Conservation (phyloP, 2,797 vertebrate genomes). For the Melanotaenia parkinsoni region DNA sequence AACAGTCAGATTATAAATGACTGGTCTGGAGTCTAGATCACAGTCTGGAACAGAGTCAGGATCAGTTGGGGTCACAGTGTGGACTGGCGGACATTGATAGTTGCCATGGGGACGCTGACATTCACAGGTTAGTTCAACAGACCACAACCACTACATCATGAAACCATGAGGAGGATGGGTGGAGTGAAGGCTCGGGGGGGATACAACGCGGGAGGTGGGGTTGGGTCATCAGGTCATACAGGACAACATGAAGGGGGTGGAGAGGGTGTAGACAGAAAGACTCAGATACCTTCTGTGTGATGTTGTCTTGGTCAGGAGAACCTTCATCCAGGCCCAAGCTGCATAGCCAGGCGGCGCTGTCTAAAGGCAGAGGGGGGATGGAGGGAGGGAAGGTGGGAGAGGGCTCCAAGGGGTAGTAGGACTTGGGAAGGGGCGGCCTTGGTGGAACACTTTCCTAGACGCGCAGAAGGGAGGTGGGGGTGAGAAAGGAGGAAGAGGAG, state of each 20-base stretch:
- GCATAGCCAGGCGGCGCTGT: constrained; percentile 80
- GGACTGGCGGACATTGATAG: no score
- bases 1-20: no score
- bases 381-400: constrained; percentile 87
- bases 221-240: no score
- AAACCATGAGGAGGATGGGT: background rate
- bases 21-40: no score
- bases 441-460: constrained; percentile 93
- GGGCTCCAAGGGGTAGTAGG: constrained; percentile 92
- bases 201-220: no score
- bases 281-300: constrained; percentile 88
- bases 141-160: no score
- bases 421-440: constrained; percentile 95
- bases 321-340: constrained; percentile 73
- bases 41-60: no score
- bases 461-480: constrained; percentile 14
- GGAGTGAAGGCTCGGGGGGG: no score
- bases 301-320: constrained; percentile 78
- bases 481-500: constrained; percentile 27
- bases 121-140: no score
- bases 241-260: background rate
- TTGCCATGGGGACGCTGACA: no score
- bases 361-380: constrained; percentile 84
- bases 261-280: constrained; percentile 20
- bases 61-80: no score